Base-by-base conservation (phyloP, 2,797 vertebrate species). In the Syngnathus acus region DNA sequence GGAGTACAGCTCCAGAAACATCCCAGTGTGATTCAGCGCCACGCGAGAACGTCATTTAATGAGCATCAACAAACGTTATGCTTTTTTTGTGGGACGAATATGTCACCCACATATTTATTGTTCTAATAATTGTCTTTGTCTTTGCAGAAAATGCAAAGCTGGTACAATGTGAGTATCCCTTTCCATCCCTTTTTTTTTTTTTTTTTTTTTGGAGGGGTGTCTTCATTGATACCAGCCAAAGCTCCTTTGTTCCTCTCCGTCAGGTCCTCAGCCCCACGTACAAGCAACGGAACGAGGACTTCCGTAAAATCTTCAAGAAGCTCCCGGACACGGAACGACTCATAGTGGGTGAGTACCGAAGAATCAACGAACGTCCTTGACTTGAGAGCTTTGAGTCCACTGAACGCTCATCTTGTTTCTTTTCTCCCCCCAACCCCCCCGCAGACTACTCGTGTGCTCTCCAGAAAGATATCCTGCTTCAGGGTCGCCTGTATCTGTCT, bases 71-170 rank as follows among this genome's bases (percentile, higher is more conserved):
- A 9, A 42, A 42, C 8, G 7, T 1, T 26, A 26, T 26, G 23
- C 23, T 26, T 26, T 26, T 26, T 26, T 2, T 26, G 26, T 26
- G 26, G 2, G 26, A 26, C 2, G 26, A 2, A 26, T 26, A 26
- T 2, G 2, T 26, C 45, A 47, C 16, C 45, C 45, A 17, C 5
- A 17, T 45, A 17, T 37, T 37, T 16, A 9, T 38, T 14, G 17
- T 9, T 38, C 6, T 59, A 39, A 59, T 59, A 9, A 4, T 59
- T 16, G 16, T 59, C 8, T 77, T 75, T 86, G 48, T 83, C 68
- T 62, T 93, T 88, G 60, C 92, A 96, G 95, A 95, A 95, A 89
- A 94, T 95, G 92, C 95, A 96, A 88, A 96, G 94, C 91, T 96
- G 94, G 94, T 96, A 95, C 89, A 95, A 94, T 69, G 94, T 95